These are phyloP conservation scores for Scrobipalpa costella DNA, from an alignment of 2,888 invertebrate genomes.

Conservation along the genomic window DNA sequence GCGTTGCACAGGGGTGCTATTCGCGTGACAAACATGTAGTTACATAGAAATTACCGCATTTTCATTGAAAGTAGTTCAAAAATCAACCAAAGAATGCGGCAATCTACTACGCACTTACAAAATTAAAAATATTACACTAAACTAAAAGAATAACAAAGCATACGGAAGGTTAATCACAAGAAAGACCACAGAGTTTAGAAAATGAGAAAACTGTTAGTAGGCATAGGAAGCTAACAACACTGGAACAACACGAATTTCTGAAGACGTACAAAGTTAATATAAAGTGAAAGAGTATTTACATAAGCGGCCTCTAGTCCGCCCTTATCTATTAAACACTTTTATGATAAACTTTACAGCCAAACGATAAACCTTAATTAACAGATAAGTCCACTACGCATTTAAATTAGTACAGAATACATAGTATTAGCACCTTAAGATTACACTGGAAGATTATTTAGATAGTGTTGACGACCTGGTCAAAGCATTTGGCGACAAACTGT, in stretches of 20 bases:
- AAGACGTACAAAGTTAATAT: slow-evolving; percentile 23
- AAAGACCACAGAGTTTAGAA: slow-evolving; percentile 40
- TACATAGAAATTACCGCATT: slow-evolving; percentile 43
- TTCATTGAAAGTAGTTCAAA: not conserved
- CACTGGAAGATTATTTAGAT: slow-evolving; percentile 47
- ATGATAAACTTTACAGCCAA: slow-evolving; percentile 38
- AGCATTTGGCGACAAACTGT: slow-evolving; percentile 83
- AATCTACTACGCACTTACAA: slow-evolving; percentile 43
- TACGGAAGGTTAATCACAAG: slow-evolving; percentile 42
- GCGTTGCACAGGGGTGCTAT: slow-evolving; percentile 62
- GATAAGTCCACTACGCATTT: slow-evolving; percentile 10
- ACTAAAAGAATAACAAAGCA: slow-evolving; percentile 62
- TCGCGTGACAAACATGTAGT: slow-evolving; percentile 52
- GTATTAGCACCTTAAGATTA: slow-evolving; percentile 40
- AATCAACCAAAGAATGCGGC: slow-evolving; percentile 30
- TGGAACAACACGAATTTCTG: slow-evolving; percentile 10
- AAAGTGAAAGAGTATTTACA: slow-evolving; percentile 28
- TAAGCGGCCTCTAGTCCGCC: slow-evolving; percentile 29
- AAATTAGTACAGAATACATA: slow-evolving; percentile 32
- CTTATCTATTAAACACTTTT: slow-evolving; percentile 23
- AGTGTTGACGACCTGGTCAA: slow-evolving; percentile 83
- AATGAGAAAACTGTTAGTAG: slow-evolving; percentile 37
- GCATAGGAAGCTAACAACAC: slow-evolving; percentile 38
- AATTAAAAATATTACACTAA: slow-evolving; percentile 56
- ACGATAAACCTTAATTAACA: slow-evolving; percentile 33